Percentiles rank a stretch among this genome's conserved stretches.
phyloP scores from a whole-genome alignment of 2,113 vertebrate species.

The Anarrhichthys ocellatus region DNA sequence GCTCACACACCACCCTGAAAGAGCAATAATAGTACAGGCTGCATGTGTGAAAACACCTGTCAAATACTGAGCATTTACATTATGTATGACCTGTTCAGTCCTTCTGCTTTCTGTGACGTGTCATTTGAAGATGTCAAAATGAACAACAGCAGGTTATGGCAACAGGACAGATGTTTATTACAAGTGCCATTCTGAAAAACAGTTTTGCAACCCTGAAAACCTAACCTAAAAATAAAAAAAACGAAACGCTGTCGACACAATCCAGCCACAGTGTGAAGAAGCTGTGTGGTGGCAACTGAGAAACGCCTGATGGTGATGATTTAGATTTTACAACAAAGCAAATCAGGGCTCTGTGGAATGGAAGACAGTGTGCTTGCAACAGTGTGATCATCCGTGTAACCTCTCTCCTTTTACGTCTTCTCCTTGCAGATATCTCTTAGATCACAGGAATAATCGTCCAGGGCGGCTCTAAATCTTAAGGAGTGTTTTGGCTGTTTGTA shows the following conservation, averaged over 20 bases:
- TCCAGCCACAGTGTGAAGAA: background rate
- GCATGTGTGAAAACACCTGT: background rate
- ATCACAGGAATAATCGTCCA: background rate
- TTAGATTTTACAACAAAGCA: background rate
- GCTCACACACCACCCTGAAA: background rate
- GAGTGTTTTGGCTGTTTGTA: background rate
- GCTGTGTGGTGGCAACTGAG: background rate
- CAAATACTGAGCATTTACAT: background rate
- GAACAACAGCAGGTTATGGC: background rate
- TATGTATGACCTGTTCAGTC: background rate
- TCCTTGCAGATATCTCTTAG: background rate
- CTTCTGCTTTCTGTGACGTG: background rate
- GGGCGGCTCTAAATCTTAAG: background rate
- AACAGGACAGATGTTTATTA: background rate
- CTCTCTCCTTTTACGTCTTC: background rate
- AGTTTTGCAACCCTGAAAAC: background rate
- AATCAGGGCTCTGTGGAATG: background rate
- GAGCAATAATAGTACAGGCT: background rate
- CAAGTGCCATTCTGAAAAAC: background rate
- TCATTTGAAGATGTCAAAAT: background rate
- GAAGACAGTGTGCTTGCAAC: background rate
- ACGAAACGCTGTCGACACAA: background rate
- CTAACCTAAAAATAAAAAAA: background rate
- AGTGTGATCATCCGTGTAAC: background rate
- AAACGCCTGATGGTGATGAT: background rate